phyloP scores from a whole-genome alignment of 2,113 vertebrate species.

The Pedetes capensis region DNA sequence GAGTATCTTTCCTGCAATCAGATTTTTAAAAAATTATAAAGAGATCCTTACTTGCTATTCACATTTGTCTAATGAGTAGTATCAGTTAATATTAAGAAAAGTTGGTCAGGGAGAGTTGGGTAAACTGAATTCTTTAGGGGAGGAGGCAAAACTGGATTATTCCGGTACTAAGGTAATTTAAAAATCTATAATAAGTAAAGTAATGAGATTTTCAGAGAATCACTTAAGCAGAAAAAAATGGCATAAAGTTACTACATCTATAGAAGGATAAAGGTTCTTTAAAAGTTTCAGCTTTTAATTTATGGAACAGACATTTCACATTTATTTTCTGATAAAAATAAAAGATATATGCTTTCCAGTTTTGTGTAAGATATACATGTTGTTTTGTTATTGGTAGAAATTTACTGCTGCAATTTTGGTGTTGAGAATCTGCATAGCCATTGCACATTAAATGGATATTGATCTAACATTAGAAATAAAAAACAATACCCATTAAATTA shows the following conservation, averaged over 20 bases:
- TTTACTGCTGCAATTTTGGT: conserved; percentile 58
- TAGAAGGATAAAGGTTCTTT: conserved; percentile 42
- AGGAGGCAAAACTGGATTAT: conserved; percentile 61
- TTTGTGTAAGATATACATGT: conserved; percentile 61
- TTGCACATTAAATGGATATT: conserved; percentile 74
- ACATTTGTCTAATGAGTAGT: conserved; percentile 54
- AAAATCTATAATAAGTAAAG: conserved; percentile 77
- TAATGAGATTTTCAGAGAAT: conserved; percentile 75
- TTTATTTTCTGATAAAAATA: conserved; percentile 67
- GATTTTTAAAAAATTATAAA: neutral
- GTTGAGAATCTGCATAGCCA: conserved; percentile 70
- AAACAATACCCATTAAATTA: conserved; percentile 78
- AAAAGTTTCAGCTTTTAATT: conserved; percentile 60
- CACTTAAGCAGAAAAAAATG: conserved; percentile 70
- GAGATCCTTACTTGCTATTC: conserved; percentile 34
- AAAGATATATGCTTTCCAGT: conserved; percentile 11
- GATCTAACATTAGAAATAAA: conserved; percentile 82
- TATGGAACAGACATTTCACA: conserved; percentile 53
- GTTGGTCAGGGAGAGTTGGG: conserved; percentile 53
- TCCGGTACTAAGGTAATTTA: conserved; percentile 70
- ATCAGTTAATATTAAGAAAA: conserved; percentile 50
- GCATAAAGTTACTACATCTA: conserved; percentile 60
- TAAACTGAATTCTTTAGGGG: conserved; percentile 52
- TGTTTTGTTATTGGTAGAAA: conserved; percentile 48
- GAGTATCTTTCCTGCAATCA: neutral